phyloP scores from a whole-genome alignment of 1,140 invertebrate genomes.

The Copidosoma floridanum region DNA sequence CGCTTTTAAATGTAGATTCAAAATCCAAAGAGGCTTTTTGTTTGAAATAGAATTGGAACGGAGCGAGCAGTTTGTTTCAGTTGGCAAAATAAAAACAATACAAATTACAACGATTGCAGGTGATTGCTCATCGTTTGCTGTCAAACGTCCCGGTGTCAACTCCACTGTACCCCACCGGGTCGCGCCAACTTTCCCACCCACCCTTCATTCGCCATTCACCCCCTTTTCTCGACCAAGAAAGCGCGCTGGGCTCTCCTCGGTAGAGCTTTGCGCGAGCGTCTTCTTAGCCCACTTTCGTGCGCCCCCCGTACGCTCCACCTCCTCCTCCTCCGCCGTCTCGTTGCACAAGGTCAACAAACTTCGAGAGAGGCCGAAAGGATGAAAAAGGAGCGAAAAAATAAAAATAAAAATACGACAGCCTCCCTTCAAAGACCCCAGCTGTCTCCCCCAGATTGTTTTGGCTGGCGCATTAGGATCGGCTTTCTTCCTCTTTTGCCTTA shows the following conservation, averaged over 20 bases:
- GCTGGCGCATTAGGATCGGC: background rate
- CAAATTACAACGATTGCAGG: too few relatives aligned
- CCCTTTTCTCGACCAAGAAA: background rate
- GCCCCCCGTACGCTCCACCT: conserved; percentile 12
- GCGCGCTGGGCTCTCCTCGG: background rate
- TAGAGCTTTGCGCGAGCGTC: background rate
- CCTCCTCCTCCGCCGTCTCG: conserved; percentile 3
- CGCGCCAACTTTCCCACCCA: background rate
- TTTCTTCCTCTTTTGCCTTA: background rate
- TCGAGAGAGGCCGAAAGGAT: conserved; percentile 26
- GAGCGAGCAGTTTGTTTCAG: too few relatives aligned
- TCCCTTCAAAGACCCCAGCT: background rate
- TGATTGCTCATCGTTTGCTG: too few relatives aligned
- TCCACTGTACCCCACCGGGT: too few relatives aligned
- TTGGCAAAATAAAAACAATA: too few relatives aligned
- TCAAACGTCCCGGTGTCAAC: too few relatives aligned
- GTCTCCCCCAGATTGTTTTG: background rate
- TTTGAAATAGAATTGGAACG: too few relatives aligned
- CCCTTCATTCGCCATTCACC: too few relatives aligned
- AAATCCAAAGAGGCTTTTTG: too few relatives aligned
- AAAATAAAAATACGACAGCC: too few relatives aligned
- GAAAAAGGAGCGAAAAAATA: background rate
- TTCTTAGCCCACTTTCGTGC: conserved; percentile 23
- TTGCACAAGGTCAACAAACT: conserved; percentile 30
- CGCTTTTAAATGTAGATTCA: too few relatives aligned